Percentiles rank a stretch among this genome's conserved stretches.
phyloP scores from a whole-genome alignment of 1,140 invertebrate species.

The Amphibalanus amphitrite region DNA sequence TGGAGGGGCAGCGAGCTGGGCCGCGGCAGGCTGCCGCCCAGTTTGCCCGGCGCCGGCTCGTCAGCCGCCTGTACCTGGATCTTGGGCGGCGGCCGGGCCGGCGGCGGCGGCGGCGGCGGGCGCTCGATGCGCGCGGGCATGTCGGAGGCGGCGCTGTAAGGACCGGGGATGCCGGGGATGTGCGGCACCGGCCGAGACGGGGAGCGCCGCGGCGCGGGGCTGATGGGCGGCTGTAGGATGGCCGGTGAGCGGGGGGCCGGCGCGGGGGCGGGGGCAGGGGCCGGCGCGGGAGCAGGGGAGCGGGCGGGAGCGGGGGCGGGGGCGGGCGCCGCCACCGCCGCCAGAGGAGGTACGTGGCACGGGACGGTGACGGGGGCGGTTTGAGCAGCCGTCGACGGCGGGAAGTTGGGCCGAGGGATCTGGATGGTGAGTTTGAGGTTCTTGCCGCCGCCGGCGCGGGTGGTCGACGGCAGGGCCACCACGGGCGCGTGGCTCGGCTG shows the following conservation, averaged over 20 bases:
- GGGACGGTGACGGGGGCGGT: too few relatives aligned
- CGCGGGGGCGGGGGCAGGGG: background rate
- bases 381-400: too few relatives aligned
- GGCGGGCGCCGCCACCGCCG: slow-evolving; percentile 8
- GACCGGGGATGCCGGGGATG: slow-evolving; percentile 70
- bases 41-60: background rate
- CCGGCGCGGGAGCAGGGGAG: slow-evolving; percentile 6
- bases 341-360: too few relatives aligned
- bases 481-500: too few relatives aligned
- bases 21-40: slow-evolving; percentile 11
- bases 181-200: slow-evolving; percentile 37
- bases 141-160: slow-evolving; percentile 34
- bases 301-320: slow-evolving; percentile 6
- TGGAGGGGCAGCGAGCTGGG: slow-evolving; percentile 9
- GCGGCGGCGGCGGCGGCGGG: slow-evolving; percentile 22
- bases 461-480: too few relatives aligned
- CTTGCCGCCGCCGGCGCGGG: too few relatives aligned
- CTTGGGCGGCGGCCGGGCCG: slow-evolving; percentile 20
- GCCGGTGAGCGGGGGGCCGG: too few relatives aligned
- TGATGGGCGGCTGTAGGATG: too few relatives aligned
- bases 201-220: too few relatives aligned
- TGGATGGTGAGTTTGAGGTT: too few relatives aligned
- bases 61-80: background rate
- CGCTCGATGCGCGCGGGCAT: background rate
- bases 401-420: too few relatives aligned